Percentiles rank a stretch among this genome's conserved stretches.
phyloP scores from a whole-genome alignment of 2,797 vertebrate genomes.

The Tragelaphus eurycerus region DNA sequence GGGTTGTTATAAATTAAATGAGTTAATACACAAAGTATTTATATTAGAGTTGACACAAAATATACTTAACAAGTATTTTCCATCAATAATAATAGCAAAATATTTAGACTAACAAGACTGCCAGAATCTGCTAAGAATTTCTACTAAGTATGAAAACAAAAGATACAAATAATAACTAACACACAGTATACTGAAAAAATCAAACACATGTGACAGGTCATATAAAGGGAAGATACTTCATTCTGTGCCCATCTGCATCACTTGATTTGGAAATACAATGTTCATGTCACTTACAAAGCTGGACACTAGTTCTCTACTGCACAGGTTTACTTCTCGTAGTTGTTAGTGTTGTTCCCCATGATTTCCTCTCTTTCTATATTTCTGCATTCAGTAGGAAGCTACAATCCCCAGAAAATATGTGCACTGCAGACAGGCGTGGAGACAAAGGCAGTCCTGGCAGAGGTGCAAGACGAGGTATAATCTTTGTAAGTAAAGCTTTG shows the following conservation, averaged over 20 bases:
- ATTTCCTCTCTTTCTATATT: neutral
- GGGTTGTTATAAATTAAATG: neutral
- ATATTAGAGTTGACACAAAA: neutral
- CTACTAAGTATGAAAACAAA: slow-evolving; percentile 6
- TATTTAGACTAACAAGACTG: neutral
- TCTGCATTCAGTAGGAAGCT: neutral
- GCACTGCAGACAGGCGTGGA: neutral
- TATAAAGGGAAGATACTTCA: neutral
- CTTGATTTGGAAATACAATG: neutral
- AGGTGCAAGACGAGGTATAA: neutral
- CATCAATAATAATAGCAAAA: neutral
- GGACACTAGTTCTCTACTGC: neutral
- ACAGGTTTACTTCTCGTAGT: neutral
- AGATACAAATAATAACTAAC: neutral
- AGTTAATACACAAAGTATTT: neutral
- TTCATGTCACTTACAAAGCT: neutral
- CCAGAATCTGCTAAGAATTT: neutral
- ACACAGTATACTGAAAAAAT: neutral
- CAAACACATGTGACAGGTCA: neutral
- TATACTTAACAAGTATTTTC: neutral
- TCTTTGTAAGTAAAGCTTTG: neutral
- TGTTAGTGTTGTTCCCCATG: neutral
- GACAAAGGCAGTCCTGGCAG: neutral
- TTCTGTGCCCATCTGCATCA: neutral
- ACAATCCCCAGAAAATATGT: neutral